phyloP scores from a whole-genome alignment of 2,888 invertebrate genomes.

The Bhutanitis thaidina region DNA sequence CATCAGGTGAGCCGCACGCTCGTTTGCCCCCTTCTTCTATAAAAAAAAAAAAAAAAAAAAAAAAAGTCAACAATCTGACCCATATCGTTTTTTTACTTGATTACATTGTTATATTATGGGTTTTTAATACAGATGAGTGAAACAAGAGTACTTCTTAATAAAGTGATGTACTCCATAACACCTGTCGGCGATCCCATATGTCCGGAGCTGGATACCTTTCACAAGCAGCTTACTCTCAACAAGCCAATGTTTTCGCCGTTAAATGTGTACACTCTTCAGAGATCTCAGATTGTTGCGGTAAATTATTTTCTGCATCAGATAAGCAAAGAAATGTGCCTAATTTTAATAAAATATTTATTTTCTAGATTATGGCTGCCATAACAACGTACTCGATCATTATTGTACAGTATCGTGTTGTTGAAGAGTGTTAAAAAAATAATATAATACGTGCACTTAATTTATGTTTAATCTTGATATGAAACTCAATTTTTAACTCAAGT shows the following conservation, averaged over 20 bases:
- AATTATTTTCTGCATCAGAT: background rate
- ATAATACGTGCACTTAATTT: no score
- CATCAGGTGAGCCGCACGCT: no score
- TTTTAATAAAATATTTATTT: background rate
- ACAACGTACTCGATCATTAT: conserved; percentile 2
- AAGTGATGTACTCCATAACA: conserved; percentile 7
- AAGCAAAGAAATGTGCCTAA: background rate
- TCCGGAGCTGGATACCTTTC: conserved; percentile 11
- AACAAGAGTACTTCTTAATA: conserved; percentile 4
- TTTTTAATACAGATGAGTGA: background rate
- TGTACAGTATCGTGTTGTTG: conserved; percentile 4
- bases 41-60: no score
- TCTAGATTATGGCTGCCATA: conserved; percentile 1
- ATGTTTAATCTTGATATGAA: no score
- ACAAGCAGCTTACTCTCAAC: conserved; percentile 13
- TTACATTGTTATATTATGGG: background rate
- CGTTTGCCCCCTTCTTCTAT: no score
- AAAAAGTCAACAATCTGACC: no score
- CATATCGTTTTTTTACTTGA: background rate
- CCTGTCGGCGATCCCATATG: background rate
- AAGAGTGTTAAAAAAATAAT: conserved; percentile 4
- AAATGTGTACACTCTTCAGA: conserved; percentile 7
- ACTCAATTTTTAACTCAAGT: no score
- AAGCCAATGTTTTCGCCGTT: conserved; percentile 10
- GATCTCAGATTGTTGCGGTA: conserved; percentile 16